Evolutionary conservation across 2,113 vertebrate genomes (phyloP), one percentile per base, ranked within the genome.

Genomic region (Herpailurus yagouaroundi): DNA sequence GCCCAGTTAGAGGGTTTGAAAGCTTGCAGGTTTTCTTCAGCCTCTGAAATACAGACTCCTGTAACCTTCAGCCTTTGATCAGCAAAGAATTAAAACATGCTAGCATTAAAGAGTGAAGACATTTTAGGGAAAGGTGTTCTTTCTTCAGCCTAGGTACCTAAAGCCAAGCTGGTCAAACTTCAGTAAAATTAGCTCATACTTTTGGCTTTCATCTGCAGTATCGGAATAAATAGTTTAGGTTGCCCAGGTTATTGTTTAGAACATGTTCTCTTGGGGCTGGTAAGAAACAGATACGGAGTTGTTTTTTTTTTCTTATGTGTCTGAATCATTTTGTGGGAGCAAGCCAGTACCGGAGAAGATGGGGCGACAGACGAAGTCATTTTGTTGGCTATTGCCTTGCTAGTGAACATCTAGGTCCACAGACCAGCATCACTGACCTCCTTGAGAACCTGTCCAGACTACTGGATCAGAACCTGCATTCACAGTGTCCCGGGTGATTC

Each of bases 21-120:
- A 0, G 2, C 23, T 69, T 36, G 9, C 5, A 0, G 7, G 0
- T 0, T 27, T 0, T 31, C 5, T 38, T 45, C 10, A 66, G 73
- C 36, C 19, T 71, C 68, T 15, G 74, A 73, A 73, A 95, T 33
- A 81, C 0, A 3, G 63, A 1, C 23, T 25, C 88, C 41, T 18
- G 19, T 5, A 10, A 12, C 31, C 3, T 21, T 29, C 85, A 33
- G 12, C 0, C 7, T 91, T 92, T 80, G 79, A 69, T 86, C 92
- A 0, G 15, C 85, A 33, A 91, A n/a, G 9, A 48, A 33, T 27
- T 45, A 66, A 11, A 73, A 91, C 33, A 81, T 4, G 41, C 38
- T 19, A 31, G 29, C 27, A 13, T 52, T 19, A 50, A 74, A 60
- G 89, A 77, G 11, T n/a, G 66, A 64, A 85, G n/a, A 23, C 27